Evolutionary conservation across 37 sponge, comb jelly and placozoan genomes (phyloP).

Genomic region (Mnemiopsis leidyi): DNA sequence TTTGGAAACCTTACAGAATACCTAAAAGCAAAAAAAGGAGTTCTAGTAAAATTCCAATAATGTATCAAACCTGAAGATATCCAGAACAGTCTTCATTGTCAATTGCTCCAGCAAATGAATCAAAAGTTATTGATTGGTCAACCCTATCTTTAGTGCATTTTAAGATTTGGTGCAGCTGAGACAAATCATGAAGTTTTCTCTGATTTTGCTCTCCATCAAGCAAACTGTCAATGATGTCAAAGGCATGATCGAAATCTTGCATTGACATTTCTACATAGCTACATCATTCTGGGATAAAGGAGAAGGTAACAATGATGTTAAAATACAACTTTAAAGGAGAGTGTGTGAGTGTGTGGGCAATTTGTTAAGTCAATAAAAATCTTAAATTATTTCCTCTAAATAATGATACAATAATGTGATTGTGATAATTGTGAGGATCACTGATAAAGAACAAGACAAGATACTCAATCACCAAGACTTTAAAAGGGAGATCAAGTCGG

Average conservation of each 20-base stretch:
- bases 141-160: neutral
- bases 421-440: too few species aligned
- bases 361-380: too few species aligned
- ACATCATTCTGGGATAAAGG: neutral
- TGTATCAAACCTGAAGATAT: constrained; percentile 4
- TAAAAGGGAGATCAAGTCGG: too few species aligned
- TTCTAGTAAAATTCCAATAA: neutral
- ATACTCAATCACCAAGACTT: too few species aligned
- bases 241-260: constrained; percentile 15
- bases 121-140: constrained; percentile 1
- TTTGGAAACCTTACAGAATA: too few species aligned
- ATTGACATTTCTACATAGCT: neutral
- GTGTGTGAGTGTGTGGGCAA: too few species aligned
- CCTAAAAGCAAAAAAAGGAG: too few species aligned
- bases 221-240: constrained; percentile 18
- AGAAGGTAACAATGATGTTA: too few species aligned
- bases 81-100: constrained; percentile 49
- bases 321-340: too few species aligned
- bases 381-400: too few species aligned
- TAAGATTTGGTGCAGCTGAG: neutral
- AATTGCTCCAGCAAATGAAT: constrained; percentile 36
- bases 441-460: too few species aligned
- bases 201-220: constrained; percentile 12
- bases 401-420: too few species aligned
- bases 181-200: neutral